Conservation (phyloP, 2,113 vertebrate genomes). For the Bolborhynchus lineola region DNA sequence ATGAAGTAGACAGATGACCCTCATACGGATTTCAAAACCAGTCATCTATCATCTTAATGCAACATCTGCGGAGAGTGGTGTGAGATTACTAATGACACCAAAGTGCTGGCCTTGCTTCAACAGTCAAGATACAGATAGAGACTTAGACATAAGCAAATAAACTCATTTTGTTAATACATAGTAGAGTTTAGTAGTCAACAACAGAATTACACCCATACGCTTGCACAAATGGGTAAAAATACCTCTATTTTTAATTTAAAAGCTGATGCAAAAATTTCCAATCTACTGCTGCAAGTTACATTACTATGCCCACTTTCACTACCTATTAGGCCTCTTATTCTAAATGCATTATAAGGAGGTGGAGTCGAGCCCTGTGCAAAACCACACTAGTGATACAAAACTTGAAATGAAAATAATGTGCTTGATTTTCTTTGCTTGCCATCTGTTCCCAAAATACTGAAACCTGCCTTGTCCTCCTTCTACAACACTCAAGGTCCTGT, state of each 20-base stretch:
- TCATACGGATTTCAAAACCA: neutral
- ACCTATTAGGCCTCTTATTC: neutral
- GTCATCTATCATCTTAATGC: neutral
- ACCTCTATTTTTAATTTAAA: conserved; percentile 48
- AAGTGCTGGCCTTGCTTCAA: conserved; percentile 73
- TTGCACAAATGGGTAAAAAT: conserved; percentile 70
- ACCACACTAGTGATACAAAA: neutral
- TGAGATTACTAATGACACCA: conserved; percentile 32
- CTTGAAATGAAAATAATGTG: neutral
- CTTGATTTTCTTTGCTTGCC: neutral
- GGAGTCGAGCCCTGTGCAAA: neutral
- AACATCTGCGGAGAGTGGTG: neutral
- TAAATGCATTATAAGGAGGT: neutral
- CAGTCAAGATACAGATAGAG: conserved; percentile 47
- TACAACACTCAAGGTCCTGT: neutral
- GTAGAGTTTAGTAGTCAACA: conserved; percentile 56
- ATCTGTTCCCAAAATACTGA: neutral
- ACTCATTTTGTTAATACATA: conserved; percentile 57
- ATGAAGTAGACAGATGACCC: neutral
- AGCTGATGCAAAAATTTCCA: neutral
- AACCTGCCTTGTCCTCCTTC: neutral
- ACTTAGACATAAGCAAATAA: conserved; percentile 49
- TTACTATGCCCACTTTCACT: neutral
- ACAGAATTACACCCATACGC: conserved; percentile 11
- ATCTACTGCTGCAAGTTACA: neutral